phyloP scores from a whole-genome alignment of 1,140 invertebrate species.

The Lucilia cuprina region DNA sequence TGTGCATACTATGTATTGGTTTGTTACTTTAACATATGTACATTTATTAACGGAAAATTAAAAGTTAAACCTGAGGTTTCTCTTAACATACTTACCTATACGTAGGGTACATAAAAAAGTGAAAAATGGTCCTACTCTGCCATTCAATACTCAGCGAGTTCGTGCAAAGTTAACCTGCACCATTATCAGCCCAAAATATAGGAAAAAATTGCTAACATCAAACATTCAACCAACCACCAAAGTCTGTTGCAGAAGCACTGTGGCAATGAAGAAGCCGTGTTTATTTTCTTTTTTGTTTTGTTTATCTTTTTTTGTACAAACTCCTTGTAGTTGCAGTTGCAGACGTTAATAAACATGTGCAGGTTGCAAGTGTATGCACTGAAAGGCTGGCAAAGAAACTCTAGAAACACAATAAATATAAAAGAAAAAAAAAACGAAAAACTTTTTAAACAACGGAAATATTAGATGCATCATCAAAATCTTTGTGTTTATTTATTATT shows the following conservation, averaged over 20 bases:
- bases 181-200: not conserved
- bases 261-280: not conserved
- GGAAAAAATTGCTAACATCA: not conserved
- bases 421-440: not conserved
- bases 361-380: not conserved
- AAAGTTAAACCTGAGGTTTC: too few species aligned
- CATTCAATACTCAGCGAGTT: not conserved
- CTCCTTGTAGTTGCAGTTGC: not conserved
- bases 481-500: not conserved
- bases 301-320: not conserved
- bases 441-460: not conserved
- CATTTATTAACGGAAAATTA: too few species aligned
- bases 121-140: too few species aligned
- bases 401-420: not conserved
- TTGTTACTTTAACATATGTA: too few species aligned
- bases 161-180: not conserved
- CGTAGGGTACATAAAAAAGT: too few species aligned
- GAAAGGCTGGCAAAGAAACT: not conserved
- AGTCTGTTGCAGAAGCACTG: not conserved
- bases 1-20: too few species aligned
- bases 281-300: not conserved
- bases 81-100: too few species aligned
- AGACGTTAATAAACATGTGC: not conserved
- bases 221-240: not conserved
- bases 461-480: conserved; percentile 11